These are phyloP conservation scores for Hemithea aestivaria DNA, from an alignment of 2,888 invertebrate genomes.

Conservation along the genomic window DNA sequence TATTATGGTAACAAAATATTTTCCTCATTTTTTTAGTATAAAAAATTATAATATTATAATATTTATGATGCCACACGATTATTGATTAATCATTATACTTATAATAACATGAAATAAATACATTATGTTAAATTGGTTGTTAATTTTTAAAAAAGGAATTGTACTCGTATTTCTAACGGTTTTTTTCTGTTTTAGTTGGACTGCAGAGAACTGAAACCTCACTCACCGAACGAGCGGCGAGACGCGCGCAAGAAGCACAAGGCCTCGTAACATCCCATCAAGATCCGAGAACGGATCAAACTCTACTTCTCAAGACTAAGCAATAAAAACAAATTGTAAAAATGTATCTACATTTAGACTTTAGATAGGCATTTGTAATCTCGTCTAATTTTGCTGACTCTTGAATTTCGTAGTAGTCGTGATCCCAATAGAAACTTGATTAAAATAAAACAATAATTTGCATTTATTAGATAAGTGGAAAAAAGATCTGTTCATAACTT, in stretches of 20 bases:
- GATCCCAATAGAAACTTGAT: conserved; percentile 2
- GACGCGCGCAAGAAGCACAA: conserved; percentile 85
- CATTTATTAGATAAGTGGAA: too few species aligned
- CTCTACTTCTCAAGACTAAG: conserved; percentile 36
- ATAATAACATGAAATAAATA: too few species aligned
- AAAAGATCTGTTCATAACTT: too few species aligned
- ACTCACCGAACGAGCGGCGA: conserved; percentile 76
- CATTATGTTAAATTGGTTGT: too few species aligned
- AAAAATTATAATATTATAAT: too few species aligned
- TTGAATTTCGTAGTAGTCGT: background rate
- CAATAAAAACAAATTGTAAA: conserved; percentile 27
- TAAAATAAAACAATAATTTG: too few species aligned
- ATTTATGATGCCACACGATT: too few species aligned
- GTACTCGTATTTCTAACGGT: too few species aligned
- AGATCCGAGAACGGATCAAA: conserved; percentile 45
- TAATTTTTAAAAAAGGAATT: too few species aligned
- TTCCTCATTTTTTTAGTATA: too few species aligned
- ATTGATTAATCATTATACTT: too few species aligned
- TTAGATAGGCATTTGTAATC: conserved; percentile 23
- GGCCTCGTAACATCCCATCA: conserved; percentile 76
- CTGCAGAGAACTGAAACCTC: conserved; percentile 84
- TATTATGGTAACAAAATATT: too few species aligned
- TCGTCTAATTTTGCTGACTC: conserved; percentile 17
- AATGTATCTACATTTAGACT: conserved; percentile 4
- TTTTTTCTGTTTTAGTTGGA: conserved; percentile 83